A percentile compares a stretch with the other conserved stretches of the same genome.
Conservation (phyloP, 37 sponge, comb jelly and placozoan species). For the Spongia lamella region DNA sequence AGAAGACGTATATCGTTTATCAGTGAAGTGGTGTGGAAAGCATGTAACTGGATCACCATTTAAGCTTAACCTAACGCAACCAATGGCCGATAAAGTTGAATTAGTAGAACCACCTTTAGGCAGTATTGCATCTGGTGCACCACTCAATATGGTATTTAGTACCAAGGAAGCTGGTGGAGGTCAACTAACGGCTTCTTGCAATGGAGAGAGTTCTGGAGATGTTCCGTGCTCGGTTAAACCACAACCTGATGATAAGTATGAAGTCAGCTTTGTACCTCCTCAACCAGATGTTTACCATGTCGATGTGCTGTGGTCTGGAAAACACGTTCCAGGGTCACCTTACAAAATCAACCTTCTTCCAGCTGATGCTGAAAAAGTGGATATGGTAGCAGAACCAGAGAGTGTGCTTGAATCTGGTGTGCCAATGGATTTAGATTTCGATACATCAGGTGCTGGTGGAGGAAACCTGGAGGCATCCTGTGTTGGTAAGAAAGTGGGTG, state of each 20-base stretch:
- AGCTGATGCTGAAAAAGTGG: constrained; percentile 45
- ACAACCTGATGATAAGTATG: constrained; percentile 26
- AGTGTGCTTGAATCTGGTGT: constrained; percentile 34
- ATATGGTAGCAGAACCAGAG: constrained; percentile 55
- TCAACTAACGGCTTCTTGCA: constrained; percentile 44
- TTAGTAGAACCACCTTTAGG: constrained; percentile 48
- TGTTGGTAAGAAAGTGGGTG: constrained; percentile 53
- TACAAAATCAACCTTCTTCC: constrained; percentile 71
- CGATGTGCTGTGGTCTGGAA: constrained; percentile 57
- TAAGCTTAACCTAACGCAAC: constrained; percentile 27
- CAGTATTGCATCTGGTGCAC: constrained; percentile 53
- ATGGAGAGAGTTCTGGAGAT: constrained; percentile 38
- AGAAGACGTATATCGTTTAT: constrained; percentile 44
- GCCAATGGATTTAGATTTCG: constrained; percentile 56
- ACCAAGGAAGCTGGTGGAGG: constrained; percentile 44
- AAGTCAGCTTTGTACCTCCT: constrained; percentile 50
- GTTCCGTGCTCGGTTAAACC: constrained; percentile 40
- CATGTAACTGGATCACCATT: constrained; percentile 61
- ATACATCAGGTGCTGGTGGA: constrained; percentile 45
- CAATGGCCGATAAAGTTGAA: constrained; percentile 42
- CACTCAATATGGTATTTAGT: constrained; percentile 37
- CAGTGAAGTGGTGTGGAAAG: constrained; percentile 43
- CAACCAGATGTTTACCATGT: constrained; percentile 56
- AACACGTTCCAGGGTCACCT: constrained; percentile 72
- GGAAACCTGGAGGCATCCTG: constrained; percentile 60